Base-by-base conservation (phyloP, 1,140 invertebrate genomes). In the Drosophila repletoides region DNA sequence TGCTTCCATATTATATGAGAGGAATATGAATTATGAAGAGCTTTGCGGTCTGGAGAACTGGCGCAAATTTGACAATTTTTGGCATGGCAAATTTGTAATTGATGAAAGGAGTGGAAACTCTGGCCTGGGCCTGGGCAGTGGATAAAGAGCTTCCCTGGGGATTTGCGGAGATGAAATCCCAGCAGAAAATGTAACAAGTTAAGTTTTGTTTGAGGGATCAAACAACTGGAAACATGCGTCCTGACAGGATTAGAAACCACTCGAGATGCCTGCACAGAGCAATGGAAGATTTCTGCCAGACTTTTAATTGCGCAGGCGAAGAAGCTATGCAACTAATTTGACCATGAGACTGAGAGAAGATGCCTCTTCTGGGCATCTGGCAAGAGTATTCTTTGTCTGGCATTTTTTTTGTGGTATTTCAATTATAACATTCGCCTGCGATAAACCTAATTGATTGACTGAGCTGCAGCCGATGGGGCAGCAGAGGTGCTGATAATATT, bases 381-480 rank as follows among this genome's bases (percentile, higher is more conserved):
- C 60, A 59, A n/a, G n/a, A n/a, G n/a, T 76, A 41, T 36, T 51
- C 68, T 58, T 53, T 31, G 36, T 29, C 19, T 14, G 43, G 58
- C 14, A 72, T 71, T 19, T 40, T 29, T 28, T 41, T 19, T 74
- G 58, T 80, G 73, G 73, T 76, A 83, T 77, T 84, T 84, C 79
- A 71, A 83, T 83, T 84, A 64, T 60, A 77, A 55, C 55, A 76
- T 73, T 45, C 33, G 15, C 56, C 73, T 45, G 64, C 76, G 76
- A 81, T 81, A 71, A 64, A 84, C 73, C 73, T 83, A 77, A 83
- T 83, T 83, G 79, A 83, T 84, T 84, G 79, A 83, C 69, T 74
- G 48, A 26, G 40, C 38, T 36, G 21, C 24, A 31, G 29, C 60
- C 34, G 38, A 41, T 21, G 12, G 3, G 5, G 9, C 29, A 29